Conservation (phyloP, 1,140 invertebrate species). For the Coptotermes formosanus region DNA sequence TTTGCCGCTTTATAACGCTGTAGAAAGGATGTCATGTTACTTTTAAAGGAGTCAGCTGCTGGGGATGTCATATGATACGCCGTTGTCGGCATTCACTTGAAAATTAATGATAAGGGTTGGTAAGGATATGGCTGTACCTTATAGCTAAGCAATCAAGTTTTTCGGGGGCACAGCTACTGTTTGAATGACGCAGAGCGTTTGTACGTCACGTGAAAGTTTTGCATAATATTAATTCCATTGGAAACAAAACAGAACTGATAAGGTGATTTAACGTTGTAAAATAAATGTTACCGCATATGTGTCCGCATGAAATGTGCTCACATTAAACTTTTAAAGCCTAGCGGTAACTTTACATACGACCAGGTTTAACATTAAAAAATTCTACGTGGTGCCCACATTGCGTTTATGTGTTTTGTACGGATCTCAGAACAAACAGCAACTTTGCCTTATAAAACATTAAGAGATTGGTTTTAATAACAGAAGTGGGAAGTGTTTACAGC, state of each 20-base stretch:
- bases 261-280: background rate
- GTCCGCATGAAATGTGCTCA: background rate
- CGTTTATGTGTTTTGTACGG: no score
- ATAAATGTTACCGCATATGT: background rate
- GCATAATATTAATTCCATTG: background rate
- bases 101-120: background rate
- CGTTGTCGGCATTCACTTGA: background rate
- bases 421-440: no score
- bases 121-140: background rate
- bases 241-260: background rate
- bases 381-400: no score
- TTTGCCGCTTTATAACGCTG: background rate
- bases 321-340: background rate
- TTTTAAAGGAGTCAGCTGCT: background rate
- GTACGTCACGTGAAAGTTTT: background rate
- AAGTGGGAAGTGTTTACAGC: no score
- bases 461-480: no score
- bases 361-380: no score
- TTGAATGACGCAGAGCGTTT: background rate
- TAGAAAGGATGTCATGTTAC: background rate
- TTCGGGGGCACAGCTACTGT: background rate
- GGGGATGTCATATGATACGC: background rate
- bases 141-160: background rate
- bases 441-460: no score
- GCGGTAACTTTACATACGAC: no score